Base-by-base conservation (phyloP, 53 echinoderm and acorn worm genomes). In the Pentamera pediparva region DNA sequence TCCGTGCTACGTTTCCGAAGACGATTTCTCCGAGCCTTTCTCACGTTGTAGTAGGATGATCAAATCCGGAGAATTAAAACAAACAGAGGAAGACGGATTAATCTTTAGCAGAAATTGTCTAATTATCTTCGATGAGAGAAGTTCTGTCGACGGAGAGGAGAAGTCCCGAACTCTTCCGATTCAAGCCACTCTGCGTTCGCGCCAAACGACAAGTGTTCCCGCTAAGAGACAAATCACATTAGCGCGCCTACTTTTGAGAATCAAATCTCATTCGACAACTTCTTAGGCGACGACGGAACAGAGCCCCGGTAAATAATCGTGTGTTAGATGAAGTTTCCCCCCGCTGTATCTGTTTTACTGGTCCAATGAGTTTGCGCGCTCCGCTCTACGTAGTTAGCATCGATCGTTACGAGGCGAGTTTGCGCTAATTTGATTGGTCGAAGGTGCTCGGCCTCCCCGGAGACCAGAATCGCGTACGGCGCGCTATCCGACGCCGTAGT, bases 151-250 rank as follows among this genome's bases (percentile, higher is more conserved):
- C n/a, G n/a, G n/a, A n/a, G n/a, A n/a, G n/a, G n/a, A n/a, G n/a
- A n/a, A n/a, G n/a, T n/a, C n/a, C n/a, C n/a, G n/a, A n/a, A n/a
- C n/a, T 57, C 11, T 57, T 27, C 58, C 27, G 24, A 67, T 67
- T 67, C 67, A 67, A 67, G 67, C 67, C 67, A 41, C 41, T 67
- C 67, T 41, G 41, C 15, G 67, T 67, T 67, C 67, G 41, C 67
- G 67, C 67, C 67, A 67, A 67, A 67, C 67, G 67, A 67, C 67
- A 67, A 67, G 47, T 67, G 67, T 38, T 43, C 67, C 45, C 67
- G n/a, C n/a, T n/a, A n/a, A n/a, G n/a, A n/a, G n/a, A 41, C 67
- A 67, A 67, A 67, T 67, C 67, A 67, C 67, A 67, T 67, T 67
- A 67, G 45, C 41, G 15, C 28, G 67, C 67, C 41, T 43, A 41